A percentile compares a stretch with the other conserved stretches of the same genome.
Evolutionary conservation across 2,113 vertebrate species (phyloP).

Genomic region (Nycticorax nycticorax): DNA sequence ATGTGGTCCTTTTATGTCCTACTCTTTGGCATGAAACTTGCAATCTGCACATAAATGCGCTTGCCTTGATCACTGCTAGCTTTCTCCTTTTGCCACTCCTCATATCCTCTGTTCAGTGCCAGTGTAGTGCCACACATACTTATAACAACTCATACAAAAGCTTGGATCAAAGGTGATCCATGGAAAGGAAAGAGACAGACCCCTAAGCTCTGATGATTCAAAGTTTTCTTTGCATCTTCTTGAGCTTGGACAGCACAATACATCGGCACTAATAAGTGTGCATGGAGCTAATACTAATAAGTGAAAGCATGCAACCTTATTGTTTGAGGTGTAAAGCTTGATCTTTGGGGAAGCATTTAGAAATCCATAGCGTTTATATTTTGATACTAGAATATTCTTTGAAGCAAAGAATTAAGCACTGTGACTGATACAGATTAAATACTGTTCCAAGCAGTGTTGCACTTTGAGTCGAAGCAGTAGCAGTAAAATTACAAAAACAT

Average conservation of each 20-base stretch:
- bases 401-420: neutral
- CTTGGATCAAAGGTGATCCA: neutral
- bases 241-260: neutral
- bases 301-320: neutral
- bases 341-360: neutral
- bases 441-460: neutral
- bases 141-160: neutral
- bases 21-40: neutral
- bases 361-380: neutral
- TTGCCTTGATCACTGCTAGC: neutral
- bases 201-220: neutral
- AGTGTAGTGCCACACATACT: neutral
- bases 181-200: neutral
- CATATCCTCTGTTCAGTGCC: neutral
- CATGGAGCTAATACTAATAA: rapidly evolving
- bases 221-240: neutral
- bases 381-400: neutral
- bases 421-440: neutral
- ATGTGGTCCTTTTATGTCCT: neutral
- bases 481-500: neutral
- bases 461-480: neutral
- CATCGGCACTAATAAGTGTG: neutral
- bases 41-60: neutral
- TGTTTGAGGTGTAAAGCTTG: neutral
- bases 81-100: neutral